Percentiles rank a stretch among this genome's conserved stretches.
Evolutionary conservation across 2,888 invertebrate genomes (phyloP).

Genomic region (Acleris cristana): DNA sequence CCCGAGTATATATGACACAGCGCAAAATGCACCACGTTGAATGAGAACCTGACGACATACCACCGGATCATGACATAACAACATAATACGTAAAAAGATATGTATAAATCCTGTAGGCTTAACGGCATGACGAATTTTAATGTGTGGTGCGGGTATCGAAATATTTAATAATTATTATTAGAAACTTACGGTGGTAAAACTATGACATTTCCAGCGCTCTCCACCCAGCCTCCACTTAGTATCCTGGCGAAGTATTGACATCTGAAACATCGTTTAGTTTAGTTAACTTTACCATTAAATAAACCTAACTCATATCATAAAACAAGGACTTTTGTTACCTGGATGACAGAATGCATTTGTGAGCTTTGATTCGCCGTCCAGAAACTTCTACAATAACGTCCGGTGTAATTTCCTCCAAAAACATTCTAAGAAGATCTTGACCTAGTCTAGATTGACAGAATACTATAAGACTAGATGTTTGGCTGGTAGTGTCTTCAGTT

Average conservation of each 20-base stretch:
- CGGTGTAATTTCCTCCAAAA: conserved; percentile 94
- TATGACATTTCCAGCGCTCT: conserved; percentile 90
- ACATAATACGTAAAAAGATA: too few species aligned
- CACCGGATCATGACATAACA: too few species aligned
- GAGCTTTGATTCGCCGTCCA: conserved; percentile 92
- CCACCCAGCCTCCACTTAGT: conserved; percentile 93
- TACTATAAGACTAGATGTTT: conserved; percentile 69
- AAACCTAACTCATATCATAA: neutral
- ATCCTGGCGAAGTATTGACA: conserved; percentile 97
- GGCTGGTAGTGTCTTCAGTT: conserved; percentile 67
- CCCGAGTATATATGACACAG: conserved; percentile 97
- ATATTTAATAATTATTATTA: neutral
- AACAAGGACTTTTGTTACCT: conserved; percentile 56
- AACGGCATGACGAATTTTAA: too few species aligned
- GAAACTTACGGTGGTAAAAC: conserved; percentile 89
- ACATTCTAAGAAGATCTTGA: conserved; percentile 95
- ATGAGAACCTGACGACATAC: conserved; percentile 86
- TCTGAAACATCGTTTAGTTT: conserved; percentile 68
- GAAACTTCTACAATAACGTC: conserved; percentile 94
- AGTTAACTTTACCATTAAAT: neutral
- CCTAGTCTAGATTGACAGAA: conserved; percentile 87
- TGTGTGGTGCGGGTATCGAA: neutral
- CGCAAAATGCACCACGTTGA: conserved; percentile 94
- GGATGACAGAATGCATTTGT: conserved; percentile 95
- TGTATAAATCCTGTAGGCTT: too few species aligned